These are phyloP conservation scores for Meteorus cinctellus DNA, from an alignment of 2,888 invertebrate species.

Conservation along the genomic window DNA sequence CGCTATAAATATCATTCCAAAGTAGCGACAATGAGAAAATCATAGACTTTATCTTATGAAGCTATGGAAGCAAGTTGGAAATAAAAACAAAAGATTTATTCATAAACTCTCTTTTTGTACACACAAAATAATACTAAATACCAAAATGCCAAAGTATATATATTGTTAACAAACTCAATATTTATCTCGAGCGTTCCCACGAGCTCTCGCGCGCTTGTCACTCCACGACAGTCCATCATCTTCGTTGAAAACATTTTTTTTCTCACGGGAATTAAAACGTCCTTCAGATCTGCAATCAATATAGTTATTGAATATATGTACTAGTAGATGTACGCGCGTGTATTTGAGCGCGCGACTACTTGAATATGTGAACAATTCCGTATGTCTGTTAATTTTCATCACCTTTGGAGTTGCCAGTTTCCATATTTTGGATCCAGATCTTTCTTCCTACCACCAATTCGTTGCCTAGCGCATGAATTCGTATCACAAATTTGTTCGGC, in stretches of 20 bases:
- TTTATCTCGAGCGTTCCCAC: slow-evolving; percentile 32
- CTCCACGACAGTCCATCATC: slow-evolving; percentile 17
- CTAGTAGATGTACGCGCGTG: not conserved
- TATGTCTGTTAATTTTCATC: not conserved
- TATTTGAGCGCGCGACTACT: not conserved
- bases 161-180: not conserved
- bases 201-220: slow-evolving; percentile 28
- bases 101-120: not conserved
- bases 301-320: not conserved
- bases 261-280: slow-evolving; percentile 28
- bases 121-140: not conserved
- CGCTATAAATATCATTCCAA: no score
- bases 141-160: not conserved
- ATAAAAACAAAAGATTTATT: not conserved
- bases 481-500: slow-evolving; percentile 16
- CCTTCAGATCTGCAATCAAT: slow-evolving; percentile 35
- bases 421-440: slow-evolving; percentile 13
- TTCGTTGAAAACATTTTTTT: slow-evolving; percentile 12
- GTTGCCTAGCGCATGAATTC: slow-evolving; percentile 29
- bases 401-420: slow-evolving; percentile 41
- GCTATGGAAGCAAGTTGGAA: no score
- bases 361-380: no score
- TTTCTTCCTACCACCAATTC: slow-evolving; percentile 24
- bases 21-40: no score
- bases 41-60: no score